Evolutionary conservation across 2,113 vertebrate species (phyloP).

Genomic region (Pygathrix nemaeus): DNA sequence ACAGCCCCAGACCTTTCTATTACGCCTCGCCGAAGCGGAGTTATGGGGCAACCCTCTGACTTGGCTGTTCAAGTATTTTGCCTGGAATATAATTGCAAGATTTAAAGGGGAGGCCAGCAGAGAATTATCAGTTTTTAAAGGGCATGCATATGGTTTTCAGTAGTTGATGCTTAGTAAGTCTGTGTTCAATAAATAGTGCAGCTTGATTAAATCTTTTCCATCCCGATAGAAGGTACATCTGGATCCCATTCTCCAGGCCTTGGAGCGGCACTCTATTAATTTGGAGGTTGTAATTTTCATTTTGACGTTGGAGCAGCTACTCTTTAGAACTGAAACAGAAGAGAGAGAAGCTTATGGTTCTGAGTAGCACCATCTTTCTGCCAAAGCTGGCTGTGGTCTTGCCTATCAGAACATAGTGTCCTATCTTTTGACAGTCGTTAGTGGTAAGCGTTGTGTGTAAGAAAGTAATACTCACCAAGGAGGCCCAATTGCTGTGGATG

Average conservation of each 20-base stretch:
- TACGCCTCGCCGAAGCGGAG: neutral
- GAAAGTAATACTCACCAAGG: neutral
- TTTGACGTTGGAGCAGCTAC: neutral
- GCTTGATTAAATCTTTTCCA: slow-evolving; percentile 42
- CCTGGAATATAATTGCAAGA: neutral
- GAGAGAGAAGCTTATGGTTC: neutral
- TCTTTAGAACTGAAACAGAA: neutral
- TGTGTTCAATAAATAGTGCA: slow-evolving; percentile 48
- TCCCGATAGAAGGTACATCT: slow-evolving; percentile 23
- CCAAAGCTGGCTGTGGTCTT: neutral
- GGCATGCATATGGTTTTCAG: neutral
- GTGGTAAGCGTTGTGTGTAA: neutral
- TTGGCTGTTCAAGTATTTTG: neutral
- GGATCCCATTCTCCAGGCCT: neutral
- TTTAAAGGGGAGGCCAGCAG: neutral
- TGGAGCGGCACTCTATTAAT: neutral
- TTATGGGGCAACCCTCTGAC: neutral
- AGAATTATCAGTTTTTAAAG: neutral
- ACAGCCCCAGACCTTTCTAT: neutral
- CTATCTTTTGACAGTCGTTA: neutral
- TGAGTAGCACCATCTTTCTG: neutral
- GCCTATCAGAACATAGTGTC: neutral
- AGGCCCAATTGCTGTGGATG: neutral
- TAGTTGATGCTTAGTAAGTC: slow-evolving; percentile 39
- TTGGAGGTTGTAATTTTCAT: slow-evolving; percentile 53